Conservation (phyloP, 2,888 invertebrate genomes). For the Apamea sordens region DNA sequence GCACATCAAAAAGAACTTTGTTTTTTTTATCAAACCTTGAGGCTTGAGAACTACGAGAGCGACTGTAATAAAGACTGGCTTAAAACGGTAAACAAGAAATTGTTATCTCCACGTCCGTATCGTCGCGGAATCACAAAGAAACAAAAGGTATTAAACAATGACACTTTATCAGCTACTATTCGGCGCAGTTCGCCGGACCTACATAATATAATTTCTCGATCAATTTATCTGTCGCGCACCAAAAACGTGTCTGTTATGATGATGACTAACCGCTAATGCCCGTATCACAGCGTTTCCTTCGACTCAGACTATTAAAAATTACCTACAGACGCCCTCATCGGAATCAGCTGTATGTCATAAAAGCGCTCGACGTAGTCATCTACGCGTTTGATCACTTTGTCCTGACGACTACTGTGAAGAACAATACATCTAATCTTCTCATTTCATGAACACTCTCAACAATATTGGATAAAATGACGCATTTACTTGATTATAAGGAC, state of each 20-base stretch:
- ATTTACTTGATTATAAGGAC: slow-evolving; percentile 89
- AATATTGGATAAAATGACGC: slow-evolving; percentile 90
- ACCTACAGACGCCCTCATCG: slow-evolving; percentile 84
- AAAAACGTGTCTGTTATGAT: slow-evolving; percentile 82
- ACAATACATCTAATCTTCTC: slow-evolving; percentile 71
- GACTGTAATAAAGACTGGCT: slow-evolving; percentile 73
- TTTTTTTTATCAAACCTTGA: slow-evolving; percentile 65
- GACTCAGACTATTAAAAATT: slow-evolving; percentile 77
- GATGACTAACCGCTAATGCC: slow-evolving; percentile 88
- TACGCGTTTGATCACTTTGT: slow-evolving; percentile 61
- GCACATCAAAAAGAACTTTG: slow-evolving; percentile 49
- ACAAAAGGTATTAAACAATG: slow-evolving; percentile 79
- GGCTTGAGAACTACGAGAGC: slow-evolving; percentile 73
- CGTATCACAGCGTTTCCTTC: slow-evolving; percentile 83
- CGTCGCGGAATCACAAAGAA: slow-evolving; percentile 86
- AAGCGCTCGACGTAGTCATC: slow-evolving; percentile 71
- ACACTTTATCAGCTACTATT: slow-evolving; percentile 80
- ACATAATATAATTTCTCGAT: slow-evolving; percentile 73
- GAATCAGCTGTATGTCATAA: slow-evolving; percentile 87
- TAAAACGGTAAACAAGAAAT: slow-evolving; percentile 82
- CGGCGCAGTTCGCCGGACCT: slow-evolving; percentile 77
- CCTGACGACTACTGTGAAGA: slow-evolving; percentile 55
- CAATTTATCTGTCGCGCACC: slow-evolving; percentile 76
- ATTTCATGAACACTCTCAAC: slow-evolving; percentile 77
- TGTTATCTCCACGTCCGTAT: slow-evolving; percentile 82